phyloP scores from a whole-genome alignment of 2,113 vertebrate genomes.

The Campylorhamphus procurvoides region DNA sequence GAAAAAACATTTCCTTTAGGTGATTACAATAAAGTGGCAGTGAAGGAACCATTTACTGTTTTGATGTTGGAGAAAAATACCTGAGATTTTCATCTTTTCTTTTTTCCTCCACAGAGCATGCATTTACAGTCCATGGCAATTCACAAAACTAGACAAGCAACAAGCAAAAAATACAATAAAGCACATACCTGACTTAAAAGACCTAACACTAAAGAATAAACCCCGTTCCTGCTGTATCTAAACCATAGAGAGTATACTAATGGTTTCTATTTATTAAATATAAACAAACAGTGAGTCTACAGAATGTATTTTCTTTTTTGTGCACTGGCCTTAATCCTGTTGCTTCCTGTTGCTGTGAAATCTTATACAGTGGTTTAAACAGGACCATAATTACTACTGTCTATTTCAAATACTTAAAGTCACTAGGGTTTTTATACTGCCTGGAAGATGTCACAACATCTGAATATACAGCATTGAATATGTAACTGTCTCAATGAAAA shows the following conservation, averaged over 20 bases:
- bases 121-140: not conserved
- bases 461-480: not conserved
- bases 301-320: not conserved
- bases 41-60: not conserved
- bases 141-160: not conserved
- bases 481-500: not conserved
- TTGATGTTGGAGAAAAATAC: not conserved
- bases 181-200: not conserved
- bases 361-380: not conserved
- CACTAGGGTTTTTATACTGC: not conserved
- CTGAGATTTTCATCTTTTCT: not conserved
- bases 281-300: not conserved
- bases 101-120: not conserved
- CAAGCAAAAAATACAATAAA: not conserved
- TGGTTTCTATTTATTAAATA: not conserved
- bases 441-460: not conserved
- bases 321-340: not conserved
- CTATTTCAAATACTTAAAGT: not conserved
- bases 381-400: not conserved
- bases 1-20: not conserved
- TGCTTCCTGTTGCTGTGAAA: not conserved
- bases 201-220: not conserved
- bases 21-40: not conserved
- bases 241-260: not conserved
- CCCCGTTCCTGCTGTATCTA: fast-evolving